Conservation (phyloP, 2,113 vertebrate species). For the Cyprinodon variegatus region DNA sequence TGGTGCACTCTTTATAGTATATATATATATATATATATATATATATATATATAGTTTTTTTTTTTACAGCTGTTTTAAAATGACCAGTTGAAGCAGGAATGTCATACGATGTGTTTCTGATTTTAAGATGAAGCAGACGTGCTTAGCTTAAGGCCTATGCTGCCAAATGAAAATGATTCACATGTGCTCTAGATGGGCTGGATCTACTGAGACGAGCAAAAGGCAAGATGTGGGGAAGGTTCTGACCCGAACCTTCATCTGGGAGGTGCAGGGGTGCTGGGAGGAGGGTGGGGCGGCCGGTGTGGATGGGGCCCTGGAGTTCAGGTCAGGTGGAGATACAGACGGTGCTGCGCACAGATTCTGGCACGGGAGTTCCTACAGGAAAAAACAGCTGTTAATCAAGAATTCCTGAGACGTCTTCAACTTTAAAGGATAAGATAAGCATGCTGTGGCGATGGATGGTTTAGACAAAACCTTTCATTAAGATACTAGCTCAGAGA, state of each 20-base stretch:
- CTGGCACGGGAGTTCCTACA: constrained; percentile 83
- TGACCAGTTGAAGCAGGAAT: constrained; percentile 51
- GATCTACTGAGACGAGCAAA: constrained; percentile 20
- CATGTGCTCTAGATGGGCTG: constrained; percentile 19
- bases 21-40: background rate
- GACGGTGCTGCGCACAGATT: constrained; percentile 53
- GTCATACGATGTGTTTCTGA: constrained; percentile 38
- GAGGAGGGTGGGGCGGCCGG: constrained; percentile 35
- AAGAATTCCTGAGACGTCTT: background rate
- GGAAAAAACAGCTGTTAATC: constrained; percentile 13
- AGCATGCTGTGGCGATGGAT: background rate
- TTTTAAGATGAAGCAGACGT: constrained; percentile 58
- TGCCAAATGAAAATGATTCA: constrained; percentile 57
- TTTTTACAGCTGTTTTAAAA: constrained; percentile 6
- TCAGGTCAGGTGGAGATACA: constrained; percentile 36
- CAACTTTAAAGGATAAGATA: background rate
- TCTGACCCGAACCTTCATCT: constrained; percentile 47
- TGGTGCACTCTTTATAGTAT: background rate
- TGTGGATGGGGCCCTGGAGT: constrained; percentile 33
- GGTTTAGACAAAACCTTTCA: background rate
- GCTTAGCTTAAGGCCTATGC: constrained; percentile 37
- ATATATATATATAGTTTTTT: too few relatives aligned
- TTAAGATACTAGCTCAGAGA: too few relatives aligned
- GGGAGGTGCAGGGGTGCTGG: constrained; percentile 48
- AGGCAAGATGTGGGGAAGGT: constrained; percentile 8